Percentiles rank a stretch among this genome's conserved stretches.
Evolutionary conservation across 64 coral and sea anemone species (phyloP).

Genomic region (Stylophora pistillata): DNA sequence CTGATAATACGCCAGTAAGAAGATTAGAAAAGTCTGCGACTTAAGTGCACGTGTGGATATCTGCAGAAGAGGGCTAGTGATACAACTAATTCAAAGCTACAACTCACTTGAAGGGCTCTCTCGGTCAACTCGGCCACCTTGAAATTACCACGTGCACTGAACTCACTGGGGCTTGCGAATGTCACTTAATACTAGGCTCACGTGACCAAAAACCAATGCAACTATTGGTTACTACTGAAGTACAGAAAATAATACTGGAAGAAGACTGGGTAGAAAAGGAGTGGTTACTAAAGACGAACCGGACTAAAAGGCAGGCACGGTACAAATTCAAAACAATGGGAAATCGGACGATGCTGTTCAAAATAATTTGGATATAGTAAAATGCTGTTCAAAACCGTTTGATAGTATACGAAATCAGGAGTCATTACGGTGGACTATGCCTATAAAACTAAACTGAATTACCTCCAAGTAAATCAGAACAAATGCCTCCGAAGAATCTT

Average conservation of each 20-base stretch:
- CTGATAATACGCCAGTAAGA: not conserved
- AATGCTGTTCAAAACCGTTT: too few species aligned
- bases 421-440: too few species aligned
- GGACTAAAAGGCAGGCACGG: too few species aligned
- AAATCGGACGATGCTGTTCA: too few species aligned
- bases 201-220: constrained; percentile 15
- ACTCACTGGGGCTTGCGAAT: not conserved
- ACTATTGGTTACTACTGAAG: constrained; percentile 6
- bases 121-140: not conserved
- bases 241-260: not conserved
- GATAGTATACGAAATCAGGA: too few species aligned
- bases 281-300: not conserved
- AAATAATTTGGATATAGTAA: too few species aligned
- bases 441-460: too few species aligned
- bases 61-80: not conserved
- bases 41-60: not conserved
- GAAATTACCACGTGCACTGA: not conserved
- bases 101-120: not conserved
- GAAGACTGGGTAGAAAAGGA: not conserved
- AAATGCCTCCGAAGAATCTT: too few species aligned
- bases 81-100: not conserved
- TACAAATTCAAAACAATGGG: too few species aligned
- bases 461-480: too few species aligned
- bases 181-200: not conserved
- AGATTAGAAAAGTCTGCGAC: not conserved